phyloP scores from a whole-genome alignment of 2,113 vertebrate genomes.

The Bombycilla garrulus region DNA sequence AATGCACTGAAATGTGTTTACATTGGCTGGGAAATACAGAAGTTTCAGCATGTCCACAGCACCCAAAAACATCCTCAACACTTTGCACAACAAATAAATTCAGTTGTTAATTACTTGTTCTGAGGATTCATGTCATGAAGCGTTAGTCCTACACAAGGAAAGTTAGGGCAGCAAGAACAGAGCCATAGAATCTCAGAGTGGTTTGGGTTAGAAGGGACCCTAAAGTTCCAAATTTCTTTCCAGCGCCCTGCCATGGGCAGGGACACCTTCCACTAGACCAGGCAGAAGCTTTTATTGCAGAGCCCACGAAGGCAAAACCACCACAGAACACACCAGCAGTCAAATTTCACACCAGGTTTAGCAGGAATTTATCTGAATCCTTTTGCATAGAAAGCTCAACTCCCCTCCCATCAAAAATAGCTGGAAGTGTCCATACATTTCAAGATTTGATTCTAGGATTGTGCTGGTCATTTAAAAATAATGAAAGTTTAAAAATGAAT shows the following conservation, averaged over 20 bases:
- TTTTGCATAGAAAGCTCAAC: not conserved
- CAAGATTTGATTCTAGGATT: not conserved
- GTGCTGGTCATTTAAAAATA: not conserved
- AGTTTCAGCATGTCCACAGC: not conserved
- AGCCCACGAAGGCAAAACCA: not conserved
- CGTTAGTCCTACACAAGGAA: not conserved
- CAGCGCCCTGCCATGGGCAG: not conserved
- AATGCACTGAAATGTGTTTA: not conserved
- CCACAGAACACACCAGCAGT: not conserved
- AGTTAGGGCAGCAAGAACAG: not conserved
- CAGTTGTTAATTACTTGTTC: not conserved
- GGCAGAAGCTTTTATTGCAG: not conserved
- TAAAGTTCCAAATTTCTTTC: not conserved
- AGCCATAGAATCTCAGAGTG: not conserved
- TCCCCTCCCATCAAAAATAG: not conserved
- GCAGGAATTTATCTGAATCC: not conserved
- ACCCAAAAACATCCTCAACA: accelerated
- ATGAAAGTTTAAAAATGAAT: not conserved
- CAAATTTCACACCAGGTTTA: not conserved
- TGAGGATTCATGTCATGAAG: not conserved
- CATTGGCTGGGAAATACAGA: not conserved
- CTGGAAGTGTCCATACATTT: not conserved
- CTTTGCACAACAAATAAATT: not conserved
- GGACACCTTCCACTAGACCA: not conserved
- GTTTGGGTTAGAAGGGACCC: not conserved